phyloP scores from a whole-genome alignment of 2,888 invertebrate genomes.

The Pollenia griseotomentosa region DNA sequence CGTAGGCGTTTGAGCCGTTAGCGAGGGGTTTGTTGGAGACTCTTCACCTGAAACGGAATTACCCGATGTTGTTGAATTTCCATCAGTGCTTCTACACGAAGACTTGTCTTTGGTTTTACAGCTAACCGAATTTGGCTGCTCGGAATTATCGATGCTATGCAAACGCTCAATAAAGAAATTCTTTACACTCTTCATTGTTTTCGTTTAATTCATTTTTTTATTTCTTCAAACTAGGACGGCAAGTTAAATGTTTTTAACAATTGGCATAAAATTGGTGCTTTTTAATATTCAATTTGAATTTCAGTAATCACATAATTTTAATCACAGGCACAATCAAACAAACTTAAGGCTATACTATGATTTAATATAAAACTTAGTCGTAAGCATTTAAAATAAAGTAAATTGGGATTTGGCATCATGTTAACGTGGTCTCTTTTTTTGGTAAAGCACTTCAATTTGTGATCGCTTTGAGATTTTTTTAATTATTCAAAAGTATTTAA shows the following conservation, averaged over 20 bases:
- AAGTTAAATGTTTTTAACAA: constrained; percentile 15
- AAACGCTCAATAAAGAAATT: constrained; percentile 83
- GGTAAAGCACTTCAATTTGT: constrained; percentile 17
- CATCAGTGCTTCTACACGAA: constrained; percentile 69
- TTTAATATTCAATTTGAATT: constrained; percentile 17
- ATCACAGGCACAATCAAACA: constrained; percentile 64
- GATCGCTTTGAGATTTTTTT: constrained; percentile 33
- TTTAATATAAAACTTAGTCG: constrained; percentile 41
- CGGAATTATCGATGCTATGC: constrained; percentile 81
- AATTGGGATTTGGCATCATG: constrained; percentile 35
- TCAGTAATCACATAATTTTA: constrained; percentile 50
- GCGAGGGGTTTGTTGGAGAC: constrained; percentile 54
- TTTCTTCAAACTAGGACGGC: constrained; percentile 51
- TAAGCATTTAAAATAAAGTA: constrained; percentile 49
- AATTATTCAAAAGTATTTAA: constrained; percentile 7
- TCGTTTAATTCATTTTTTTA: constrained; percentile 28
- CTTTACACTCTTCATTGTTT: constrained; percentile 82
- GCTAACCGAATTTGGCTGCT: constrained; percentile 58
- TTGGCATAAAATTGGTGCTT: constrained; percentile 54
- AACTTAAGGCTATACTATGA: constrained; percentile 50
- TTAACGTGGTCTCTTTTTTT: background rate
- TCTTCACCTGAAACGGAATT: constrained; percentile 72
- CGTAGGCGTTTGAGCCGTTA: constrained; percentile 37
- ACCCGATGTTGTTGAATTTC: constrained; percentile 72
- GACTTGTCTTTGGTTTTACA: constrained; percentile 71